A percentile compares a stretch with the other conserved stretches of the same genome.
These are phyloP conservation scores for Andrena hattorfiana DNA, from an alignment of 2,888 invertebrate species.

Conservation along the genomic window DNA sequence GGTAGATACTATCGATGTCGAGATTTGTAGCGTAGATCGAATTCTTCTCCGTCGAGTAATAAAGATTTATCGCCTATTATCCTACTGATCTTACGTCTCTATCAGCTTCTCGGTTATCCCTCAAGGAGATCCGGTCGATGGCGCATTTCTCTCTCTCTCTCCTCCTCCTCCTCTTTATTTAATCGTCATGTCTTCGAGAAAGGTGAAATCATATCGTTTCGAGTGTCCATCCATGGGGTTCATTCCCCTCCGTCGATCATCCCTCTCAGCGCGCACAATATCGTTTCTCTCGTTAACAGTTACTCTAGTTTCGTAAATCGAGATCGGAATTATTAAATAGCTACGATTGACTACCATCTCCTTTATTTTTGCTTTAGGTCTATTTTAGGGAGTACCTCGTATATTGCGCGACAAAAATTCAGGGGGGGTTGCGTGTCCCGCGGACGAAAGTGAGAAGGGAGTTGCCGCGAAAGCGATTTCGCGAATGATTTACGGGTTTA, in stretches of 20 bases:
- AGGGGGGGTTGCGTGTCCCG: not conserved
- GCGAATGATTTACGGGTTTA: conserved; percentile 3
- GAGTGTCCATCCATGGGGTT: conserved; percentile 6
- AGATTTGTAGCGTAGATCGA: conserved; percentile 39
- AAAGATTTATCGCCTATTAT: conserved; percentile 53
- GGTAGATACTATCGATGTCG: conserved; percentile 51
- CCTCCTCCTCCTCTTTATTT: conserved; percentile 17
- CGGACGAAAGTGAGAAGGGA: not conserved
- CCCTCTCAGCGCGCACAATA: conserved; percentile 24
- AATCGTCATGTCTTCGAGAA: conserved; percentile 10
- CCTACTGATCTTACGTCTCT: conserved; percentile 50
- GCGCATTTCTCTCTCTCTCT: conserved; percentile 12
- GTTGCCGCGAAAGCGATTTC: not conserved
- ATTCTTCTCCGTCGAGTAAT: conserved; percentile 41
- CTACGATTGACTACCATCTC: conserved; percentile 28
- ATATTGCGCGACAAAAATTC: conserved; percentile 19
- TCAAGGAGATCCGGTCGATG: conserved; percentile 40
- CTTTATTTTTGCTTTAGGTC: conserved; percentile 9
- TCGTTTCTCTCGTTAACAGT: conserved; percentile 8
- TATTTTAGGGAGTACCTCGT: conserved; percentile 21
- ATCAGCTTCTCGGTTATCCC: conserved; percentile 23
- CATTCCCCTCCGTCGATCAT: not conserved
- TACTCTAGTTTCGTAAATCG: conserved; percentile 42
- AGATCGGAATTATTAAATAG: conserved; percentile 40
- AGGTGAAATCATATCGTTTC: conserved; percentile 10